These are phyloP conservation scores for Pyrrhosoma nymphula DNA, from an alignment of 2,888 invertebrate genomes.

Conservation along the genomic window DNA sequence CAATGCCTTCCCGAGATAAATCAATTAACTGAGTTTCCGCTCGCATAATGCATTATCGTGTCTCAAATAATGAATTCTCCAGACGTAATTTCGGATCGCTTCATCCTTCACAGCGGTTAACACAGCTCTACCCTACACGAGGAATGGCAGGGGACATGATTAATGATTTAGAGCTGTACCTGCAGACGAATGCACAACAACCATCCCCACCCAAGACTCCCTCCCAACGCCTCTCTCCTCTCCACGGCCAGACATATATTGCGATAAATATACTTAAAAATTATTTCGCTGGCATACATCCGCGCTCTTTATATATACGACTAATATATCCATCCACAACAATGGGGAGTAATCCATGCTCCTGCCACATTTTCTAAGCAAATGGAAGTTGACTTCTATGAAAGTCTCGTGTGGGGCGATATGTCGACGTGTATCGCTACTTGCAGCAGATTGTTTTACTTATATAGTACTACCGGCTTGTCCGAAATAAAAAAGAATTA, in stretches of 20 bases:
- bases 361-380: background rate
- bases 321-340: background rate
- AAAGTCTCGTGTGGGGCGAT: too few relatives aligned
- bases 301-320: too few relatives aligned
- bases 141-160: slow-evolving; percentile 39
- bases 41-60: slow-evolving; percentile 58
- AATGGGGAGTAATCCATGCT: slow-evolving; percentile 24
- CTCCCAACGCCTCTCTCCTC: background rate
- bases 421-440: too few relatives aligned
- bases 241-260: background rate
- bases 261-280: too few relatives aligned
- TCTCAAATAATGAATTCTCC: slow-evolving; percentile 66
- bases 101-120: slow-evolving; percentile 64
- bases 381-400: too few relatives aligned
- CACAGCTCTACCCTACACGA: slow-evolving; percentile 40
- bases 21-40: slow-evolving; percentile 63
- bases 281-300: too few relatives aligned
- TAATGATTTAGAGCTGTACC: slow-evolving; percentile 38
- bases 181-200: background rate
- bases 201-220: background rate
- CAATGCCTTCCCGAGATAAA: slow-evolving; percentile 40
- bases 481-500: too few relatives aligned
- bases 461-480: too few relatives aligned
- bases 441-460: too few relatives aligned
- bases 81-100: slow-evolving; percentile 65